A percentile compares a stretch with the other conserved stretches of the same genome.
Conservation (phyloP, 2,797 vertebrate genomes). For the Falco peregrinus region DNA sequence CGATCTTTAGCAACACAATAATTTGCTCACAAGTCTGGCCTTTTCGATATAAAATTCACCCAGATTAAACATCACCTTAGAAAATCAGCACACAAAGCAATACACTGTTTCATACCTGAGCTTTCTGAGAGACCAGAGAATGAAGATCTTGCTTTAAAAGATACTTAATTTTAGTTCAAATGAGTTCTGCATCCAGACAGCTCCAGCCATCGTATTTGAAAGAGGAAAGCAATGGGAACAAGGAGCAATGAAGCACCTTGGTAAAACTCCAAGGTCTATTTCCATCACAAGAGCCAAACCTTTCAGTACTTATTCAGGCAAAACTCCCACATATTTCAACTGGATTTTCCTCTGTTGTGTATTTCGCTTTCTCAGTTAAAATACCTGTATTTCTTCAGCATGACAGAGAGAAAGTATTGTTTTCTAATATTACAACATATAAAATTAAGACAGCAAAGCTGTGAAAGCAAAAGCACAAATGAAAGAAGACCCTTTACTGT, state of each 20-base stretch:
- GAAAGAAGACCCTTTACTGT: not conserved
- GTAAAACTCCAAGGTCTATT: constrained; percentile 17
- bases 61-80: not conserved
- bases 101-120: not conserved
- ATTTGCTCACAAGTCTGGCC: not conserved
- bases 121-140: not conserved
- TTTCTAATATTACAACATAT: not conserved
- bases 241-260: not conserved
- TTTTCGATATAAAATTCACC: not conserved
- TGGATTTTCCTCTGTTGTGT: not conserved
- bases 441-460: not conserved
- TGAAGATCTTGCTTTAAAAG: not conserved
- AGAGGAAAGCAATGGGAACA: constrained; percentile 6
- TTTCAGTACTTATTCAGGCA: not conserved
- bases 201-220: not conserved
- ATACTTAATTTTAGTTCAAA: not conserved
- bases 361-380: not conserved
- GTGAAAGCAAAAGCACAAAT: not conserved
- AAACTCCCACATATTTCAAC: not conserved
- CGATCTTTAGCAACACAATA: not conserved
- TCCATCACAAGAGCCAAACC: not conserved
- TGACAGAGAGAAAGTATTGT: not conserved
- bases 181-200: not conserved
- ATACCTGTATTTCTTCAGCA: not conserved
- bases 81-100: not conserved